Evolutionary conservation across 2,888 invertebrate genomes (phyloP), one percentile per base, ranked within the genome.

Genomic region (Acronicta aceris): DNA sequence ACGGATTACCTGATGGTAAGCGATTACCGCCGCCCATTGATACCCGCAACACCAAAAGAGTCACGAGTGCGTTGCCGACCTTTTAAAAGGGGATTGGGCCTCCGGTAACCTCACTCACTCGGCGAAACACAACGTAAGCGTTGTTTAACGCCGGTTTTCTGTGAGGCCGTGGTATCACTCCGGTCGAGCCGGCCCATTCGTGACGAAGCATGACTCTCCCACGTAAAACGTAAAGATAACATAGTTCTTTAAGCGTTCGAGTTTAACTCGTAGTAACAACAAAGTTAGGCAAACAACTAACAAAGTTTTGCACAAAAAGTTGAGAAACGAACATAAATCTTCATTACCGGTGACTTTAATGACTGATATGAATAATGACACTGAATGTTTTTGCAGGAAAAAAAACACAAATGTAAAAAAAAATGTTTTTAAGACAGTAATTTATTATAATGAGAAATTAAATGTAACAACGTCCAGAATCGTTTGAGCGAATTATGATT

Each of bases 311-410:
- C 65, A 71, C 58, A 58, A 71, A 65, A 74, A 66, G 42, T 62
- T 56, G 50, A 43, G 55, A 71, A 71, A 71, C 38, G 25, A 16
- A 38, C 42, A 73, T 75, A 59, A 59, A 71, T 76, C 71, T 64
- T 68, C 61, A 74, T 71, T 68, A 57, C 25, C 50, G 13, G 36
- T 53, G 76, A 74, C 68, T 53, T 75, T 75, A 61, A 73, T 68
- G 55, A 58, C 57, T 71, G 47, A 73, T 65, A 63, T 75, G 71
- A 76, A 36, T 63, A 59, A 76, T 71, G 71, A 63, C 58, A 59
- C 13, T 55, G 48, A 70, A 64, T 50, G 36, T 54, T 45, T 61
- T 47, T 40, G 49, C 47, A 52, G n/a, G 36, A 50, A 63, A 72
- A 70, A 72, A 70, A 56, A 64, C 66, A 64, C 51, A 58, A 58